Evolutionary conservation across 2,888 invertebrate species (phyloP), one percentile per base, ranked within the genome.

Genomic region (Mesoligia furuncula): DNA sequence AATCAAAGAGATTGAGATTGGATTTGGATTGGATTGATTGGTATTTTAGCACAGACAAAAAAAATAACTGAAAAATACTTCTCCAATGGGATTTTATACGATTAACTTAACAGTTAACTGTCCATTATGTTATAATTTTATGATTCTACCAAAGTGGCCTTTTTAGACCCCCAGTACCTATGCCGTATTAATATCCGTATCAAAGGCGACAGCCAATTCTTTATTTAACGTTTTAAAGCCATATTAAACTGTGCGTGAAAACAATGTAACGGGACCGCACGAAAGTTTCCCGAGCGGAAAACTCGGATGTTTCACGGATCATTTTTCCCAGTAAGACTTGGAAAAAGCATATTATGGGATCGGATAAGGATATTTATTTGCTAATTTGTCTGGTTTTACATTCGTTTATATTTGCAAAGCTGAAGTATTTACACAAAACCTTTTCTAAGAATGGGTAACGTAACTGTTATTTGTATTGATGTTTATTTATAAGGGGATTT

Each of bases 231-330:
- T 88, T 90, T 88, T 89, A 84, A 85, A 86, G 78, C 83, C 84
- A 85, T 81, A 89, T 90, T 88, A 87, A 90, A 88, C 84, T 80
- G 84, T 75, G 86, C 79, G 80, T 85, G 83, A 81, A 85, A 87
- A 90, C 85, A 86, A 89, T 87, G 84, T 88, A 81, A 79, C 59
- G 42, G 75, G 42, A 81, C 79, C 83, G 77, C 79, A 81, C 57
- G 71, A 74, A 75, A 73, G 24, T 73, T 72, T 78, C 42, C 64
- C 74, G 70, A 73, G 83, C 71, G 82, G 75, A 82, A 83, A 85
- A 88, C 68, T 69, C 77, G 73, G 42, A 83, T 75, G 75, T 87
- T 89, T 79, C 71, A 81, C 82, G 73, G 82, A 79, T 83, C 73
- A 84, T 87, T 89, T 85, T 84, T 78, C 77, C 9, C 27, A 57